Conservation (phyloP, 2,113 vertebrate species). For the Hylia prasina region DNA sequence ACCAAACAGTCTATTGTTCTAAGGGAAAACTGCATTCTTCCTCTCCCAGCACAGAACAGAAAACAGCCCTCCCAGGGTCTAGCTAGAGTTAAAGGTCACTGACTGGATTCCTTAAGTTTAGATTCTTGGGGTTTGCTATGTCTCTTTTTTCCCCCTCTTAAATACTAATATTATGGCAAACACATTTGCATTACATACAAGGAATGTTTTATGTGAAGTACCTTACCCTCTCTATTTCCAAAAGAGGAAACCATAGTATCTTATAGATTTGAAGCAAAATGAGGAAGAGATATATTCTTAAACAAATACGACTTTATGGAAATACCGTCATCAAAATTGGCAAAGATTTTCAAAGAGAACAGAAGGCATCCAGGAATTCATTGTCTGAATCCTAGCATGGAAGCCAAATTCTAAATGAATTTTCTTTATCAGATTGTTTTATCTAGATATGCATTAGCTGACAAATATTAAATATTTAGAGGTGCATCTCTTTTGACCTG, state of each 20-base stretch:
- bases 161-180: constrained; percentile 29
- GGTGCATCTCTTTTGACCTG: not conserved
- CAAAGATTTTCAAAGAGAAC: constrained; percentile 13
- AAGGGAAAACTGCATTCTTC: constrained; percentile 16
- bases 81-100: not conserved
- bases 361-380: constrained; percentile 19
- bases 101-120: not conserved
- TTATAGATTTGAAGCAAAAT: not conserved
- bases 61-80: not conserved
- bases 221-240: not conserved
- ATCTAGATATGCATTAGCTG: not conserved
- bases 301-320: constrained; percentile 34
- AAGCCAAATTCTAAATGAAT: constrained; percentile 16
- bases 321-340: constrained; percentile 32
- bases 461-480: not conserved
- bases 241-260: not conserved
- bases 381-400: not conserved
- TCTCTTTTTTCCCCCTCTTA: constrained; percentile 45
- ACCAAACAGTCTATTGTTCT: constrained; percentile 20
- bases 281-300: not conserved
- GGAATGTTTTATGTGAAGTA: not conserved
- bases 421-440: constrained; percentile 23
- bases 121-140: not conserved
- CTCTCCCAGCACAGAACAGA: constrained; percentile 24
- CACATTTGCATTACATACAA: not conserved